Conservation (phyloP, 2,113 vertebrate species). For the Osmerus mordax region DNA sequence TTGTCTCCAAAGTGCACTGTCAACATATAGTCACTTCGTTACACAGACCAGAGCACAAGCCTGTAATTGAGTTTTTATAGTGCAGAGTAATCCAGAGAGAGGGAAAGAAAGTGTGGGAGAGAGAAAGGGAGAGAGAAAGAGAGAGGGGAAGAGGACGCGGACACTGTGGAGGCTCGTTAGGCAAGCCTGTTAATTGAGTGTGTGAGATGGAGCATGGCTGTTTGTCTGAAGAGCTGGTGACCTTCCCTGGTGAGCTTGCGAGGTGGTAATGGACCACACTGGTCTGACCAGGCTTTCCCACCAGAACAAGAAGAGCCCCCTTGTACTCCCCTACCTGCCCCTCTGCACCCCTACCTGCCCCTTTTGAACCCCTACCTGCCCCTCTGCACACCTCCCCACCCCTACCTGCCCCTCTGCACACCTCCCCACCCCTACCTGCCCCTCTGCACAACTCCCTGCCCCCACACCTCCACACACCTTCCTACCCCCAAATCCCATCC, state of each 20-base stretch:
- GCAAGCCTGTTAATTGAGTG: slow-evolving; percentile 52
- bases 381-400: no score
- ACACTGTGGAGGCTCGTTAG: slow-evolving; percentile 45
- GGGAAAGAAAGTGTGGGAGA: slow-evolving; percentile 5
- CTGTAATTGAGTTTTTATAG: slow-evolving; percentile 50
- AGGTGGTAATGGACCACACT: slow-evolving; percentile 40
- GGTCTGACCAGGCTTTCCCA: slow-evolving; percentile 44
- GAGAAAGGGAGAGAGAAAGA: slow-evolving; percentile 21
- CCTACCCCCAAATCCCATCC: no score
- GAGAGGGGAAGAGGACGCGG: background rate
- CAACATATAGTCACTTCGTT: slow-evolving; percentile 33
- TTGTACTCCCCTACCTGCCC: background rate
- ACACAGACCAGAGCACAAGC: slow-evolving; percentile 34
- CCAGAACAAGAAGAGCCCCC: slow-evolving; percentile 1
- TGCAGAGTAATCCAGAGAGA: slow-evolving; percentile 33
- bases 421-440: no score
- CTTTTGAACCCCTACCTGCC: background rate
- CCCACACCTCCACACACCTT: no score
- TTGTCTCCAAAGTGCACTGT: slow-evolving; percentile 30
- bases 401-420: background rate
- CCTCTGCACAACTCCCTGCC: no score
- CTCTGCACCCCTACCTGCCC: background rate
- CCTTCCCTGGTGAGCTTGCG: slow-evolving; percentile 50
- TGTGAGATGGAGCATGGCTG: slow-evolving; percentile 47
- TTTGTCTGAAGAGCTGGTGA: slow-evolving; percentile 54